phyloP scores from a whole-genome alignment of 2,888 invertebrate genomes.

The Xestia sexstrigata region DNA sequence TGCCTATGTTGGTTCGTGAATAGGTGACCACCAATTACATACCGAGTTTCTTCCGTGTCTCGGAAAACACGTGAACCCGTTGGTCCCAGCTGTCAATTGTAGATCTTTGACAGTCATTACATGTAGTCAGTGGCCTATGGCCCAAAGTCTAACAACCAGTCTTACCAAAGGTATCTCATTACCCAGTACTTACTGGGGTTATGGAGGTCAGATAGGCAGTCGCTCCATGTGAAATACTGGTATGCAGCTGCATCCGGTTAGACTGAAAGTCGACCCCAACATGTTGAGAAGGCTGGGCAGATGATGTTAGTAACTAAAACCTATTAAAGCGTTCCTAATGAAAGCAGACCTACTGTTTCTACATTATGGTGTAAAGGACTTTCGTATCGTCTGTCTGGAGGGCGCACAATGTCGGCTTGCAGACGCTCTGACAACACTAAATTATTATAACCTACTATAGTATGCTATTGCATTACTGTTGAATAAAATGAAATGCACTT shows the following conservation, averaged over 20 bases:
- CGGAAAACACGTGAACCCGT: no score
- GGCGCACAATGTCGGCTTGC: conserved; percentile 64
- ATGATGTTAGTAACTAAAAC: no score
- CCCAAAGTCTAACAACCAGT: no score
- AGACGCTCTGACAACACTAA: conserved; percentile 46
- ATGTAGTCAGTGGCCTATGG: no score
- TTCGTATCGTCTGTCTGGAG: conserved; percentile 64
- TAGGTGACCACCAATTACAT: no score
- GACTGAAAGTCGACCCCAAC: not conserved
- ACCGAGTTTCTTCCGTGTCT: no score
- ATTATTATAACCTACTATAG: conserved; percentile 34
- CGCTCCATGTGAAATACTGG: no score
- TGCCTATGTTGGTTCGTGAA: no score
- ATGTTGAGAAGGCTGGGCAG: not conserved
- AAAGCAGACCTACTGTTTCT: conserved; percentile 27
- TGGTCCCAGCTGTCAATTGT: no score
- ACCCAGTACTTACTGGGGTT: no score
- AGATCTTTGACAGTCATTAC: no score
- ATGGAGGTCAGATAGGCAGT: no score
- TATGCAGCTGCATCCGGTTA: not conserved
- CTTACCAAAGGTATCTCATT: not conserved
- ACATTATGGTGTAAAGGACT: conserved; percentile 18
- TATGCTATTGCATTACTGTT: conserved; percentile 2
- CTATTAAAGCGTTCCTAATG: not conserved
- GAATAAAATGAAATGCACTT: conserved; percentile 31